These are phyloP conservation scores for Ptychoptera albimana DNA, from an alignment of 2,888 invertebrate species.

Conservation along the genomic window DNA sequence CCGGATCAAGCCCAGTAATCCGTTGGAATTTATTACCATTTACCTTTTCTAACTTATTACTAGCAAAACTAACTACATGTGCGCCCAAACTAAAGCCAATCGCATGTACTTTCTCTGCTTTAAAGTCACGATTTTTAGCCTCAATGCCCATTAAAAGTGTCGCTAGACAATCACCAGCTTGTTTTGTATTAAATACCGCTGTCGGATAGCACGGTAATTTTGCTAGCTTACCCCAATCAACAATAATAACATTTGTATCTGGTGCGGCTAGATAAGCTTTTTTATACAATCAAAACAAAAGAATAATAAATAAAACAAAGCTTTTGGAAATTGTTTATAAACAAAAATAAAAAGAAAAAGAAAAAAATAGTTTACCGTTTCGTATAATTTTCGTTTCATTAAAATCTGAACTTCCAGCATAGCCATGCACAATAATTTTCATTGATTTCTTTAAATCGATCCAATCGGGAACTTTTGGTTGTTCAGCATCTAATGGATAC, in stretches of 20 bases:
- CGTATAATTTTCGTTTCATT: slow-evolving; percentile 19
- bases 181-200: slow-evolving; percentile 39
- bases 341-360: no score
- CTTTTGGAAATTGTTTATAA: no score
- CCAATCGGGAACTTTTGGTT: slow-evolving; percentile 13
- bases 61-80: slow-evolving; percentile 33
- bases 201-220: slow-evolving; percentile 38
- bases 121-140: slow-evolving; percentile 19
- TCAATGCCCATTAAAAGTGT: slow-evolving; percentile 25
- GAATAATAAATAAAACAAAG: not conserved
- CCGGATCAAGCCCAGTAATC: slow-evolving; percentile 44
- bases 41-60: slow-evolving; percentile 18
- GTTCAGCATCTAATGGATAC: slow-evolving; percentile 10
- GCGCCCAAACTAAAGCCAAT: slow-evolving; percentile 44
- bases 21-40: slow-evolving; percentile 21
- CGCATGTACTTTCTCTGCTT: slow-evolving; percentile 31
- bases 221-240: slow-evolving; percentile 38
- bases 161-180: slow-evolving; percentile 39
- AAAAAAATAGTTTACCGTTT: slow-evolving; percentile 10
- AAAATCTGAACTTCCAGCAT: slow-evolving; percentile 26
- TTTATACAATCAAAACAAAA: not conserved
- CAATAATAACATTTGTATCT: slow-evolving; percentile 31
- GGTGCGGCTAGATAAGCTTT: slow-evolving; percentile 24
- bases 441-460: slow-evolving; percentile 11
- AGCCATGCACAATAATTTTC: slow-evolving; percentile 26